Percentiles rank a stretch among this genome's conserved stretches.
These are phyloP conservation scores for Unio pictorum DNA, from an alignment of 2,888 invertebrate species.

Conservation along the genomic window DNA sequence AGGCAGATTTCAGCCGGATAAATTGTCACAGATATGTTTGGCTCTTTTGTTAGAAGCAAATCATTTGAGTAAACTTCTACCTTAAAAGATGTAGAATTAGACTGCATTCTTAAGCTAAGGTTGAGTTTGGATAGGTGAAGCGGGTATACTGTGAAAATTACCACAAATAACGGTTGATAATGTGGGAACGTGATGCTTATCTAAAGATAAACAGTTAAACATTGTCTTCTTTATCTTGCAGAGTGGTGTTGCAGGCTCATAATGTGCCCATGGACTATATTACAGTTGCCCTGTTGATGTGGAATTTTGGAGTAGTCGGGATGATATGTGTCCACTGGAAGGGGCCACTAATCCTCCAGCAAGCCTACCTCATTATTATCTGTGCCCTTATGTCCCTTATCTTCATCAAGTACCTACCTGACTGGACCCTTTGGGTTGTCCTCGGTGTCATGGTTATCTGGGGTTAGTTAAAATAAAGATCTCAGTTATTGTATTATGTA, in stretches of 20 bases:
- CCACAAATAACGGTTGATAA: too few relatives aligned
- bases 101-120: too few relatives aligned
- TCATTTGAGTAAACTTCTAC: too few relatives aligned
- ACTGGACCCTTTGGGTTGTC: conserved; percentile 99
- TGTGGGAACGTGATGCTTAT: too few relatives aligned
- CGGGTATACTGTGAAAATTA: too few relatives aligned
- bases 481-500: background rate
- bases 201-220: too few relatives aligned
- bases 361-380: conserved; percentile 95
- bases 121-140: too few relatives aligned
- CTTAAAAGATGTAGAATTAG: too few relatives aligned
- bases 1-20: too few relatives aligned
- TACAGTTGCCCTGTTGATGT: conserved; percentile 88
- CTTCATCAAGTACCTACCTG: conserved; percentile 98
- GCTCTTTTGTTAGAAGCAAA: too few relatives aligned
- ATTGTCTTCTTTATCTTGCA: conserved; percentile 70
- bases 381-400: conserved; percentile 98
- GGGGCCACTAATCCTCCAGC: conserved; percentile 92
- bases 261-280: conserved; percentile 97
- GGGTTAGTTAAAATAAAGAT: conserved; percentile 77
- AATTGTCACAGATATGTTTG: too few relatives aligned
- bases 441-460: conserved; percentile 97
- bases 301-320: conserved; percentile 95
- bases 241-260: conserved; percentile 91
- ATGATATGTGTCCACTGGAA: conserved; percentile 99